These are phyloP conservation scores for Raja brachyura DNA, from an alignment of 2,113 vertebrate species.

Conservation along the genomic window DNA sequence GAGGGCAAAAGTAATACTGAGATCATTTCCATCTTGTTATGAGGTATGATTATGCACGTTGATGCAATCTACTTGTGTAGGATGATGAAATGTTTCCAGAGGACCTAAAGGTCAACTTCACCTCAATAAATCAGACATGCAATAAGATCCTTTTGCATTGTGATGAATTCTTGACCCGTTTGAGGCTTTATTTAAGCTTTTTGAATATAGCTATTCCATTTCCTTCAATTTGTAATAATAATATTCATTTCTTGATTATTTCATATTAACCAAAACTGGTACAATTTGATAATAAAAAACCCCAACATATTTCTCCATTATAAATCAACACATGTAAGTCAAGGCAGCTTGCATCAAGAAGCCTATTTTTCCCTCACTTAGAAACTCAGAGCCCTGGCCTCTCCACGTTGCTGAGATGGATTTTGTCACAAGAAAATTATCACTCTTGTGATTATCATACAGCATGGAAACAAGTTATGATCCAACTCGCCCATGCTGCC, in stretches of 20 bases:
- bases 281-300: not conserved
- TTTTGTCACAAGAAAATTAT: not conserved
- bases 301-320: not conserved
- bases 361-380: not conserved
- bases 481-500: no score
- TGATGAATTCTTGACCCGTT: not conserved
- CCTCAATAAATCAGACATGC: not conserved
- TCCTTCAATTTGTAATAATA: not conserved
- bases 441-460: no score
- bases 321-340: not conserved
- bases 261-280: not conserved
- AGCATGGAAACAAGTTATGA: no score
- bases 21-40: not conserved
- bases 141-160: not conserved
- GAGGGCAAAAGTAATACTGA: not conserved
- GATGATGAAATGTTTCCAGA: not conserved
- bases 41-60: not conserved
- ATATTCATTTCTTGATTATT: not conserved
- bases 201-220: not conserved
- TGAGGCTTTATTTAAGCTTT: not conserved
- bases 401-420: not conserved
- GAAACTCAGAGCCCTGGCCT: not conserved
- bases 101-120: constrained; percentile 12
- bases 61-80: not conserved
- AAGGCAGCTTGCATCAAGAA: not conserved